Evolutionary conservation across 92 coral and sea anemone genomes (phyloP).

Genomic region (Montipora capitata): DNA sequence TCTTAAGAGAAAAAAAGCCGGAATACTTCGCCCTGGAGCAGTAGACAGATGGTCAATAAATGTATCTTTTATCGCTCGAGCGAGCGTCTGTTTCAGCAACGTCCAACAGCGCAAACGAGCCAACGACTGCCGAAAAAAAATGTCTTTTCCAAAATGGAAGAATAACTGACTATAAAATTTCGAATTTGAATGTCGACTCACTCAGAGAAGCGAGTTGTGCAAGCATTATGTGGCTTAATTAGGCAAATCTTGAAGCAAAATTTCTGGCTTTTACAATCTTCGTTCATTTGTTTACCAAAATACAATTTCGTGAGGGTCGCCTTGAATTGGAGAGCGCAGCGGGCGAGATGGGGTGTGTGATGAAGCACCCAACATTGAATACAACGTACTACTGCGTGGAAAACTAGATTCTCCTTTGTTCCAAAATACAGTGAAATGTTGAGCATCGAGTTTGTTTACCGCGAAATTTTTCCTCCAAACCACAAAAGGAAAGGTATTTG

Average conservation of each 20-base stretch:
- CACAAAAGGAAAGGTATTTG: constrained; percentile 12
- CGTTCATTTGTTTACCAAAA: neutral
- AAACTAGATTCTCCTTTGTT: neutral
- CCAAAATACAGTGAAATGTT: neutral
- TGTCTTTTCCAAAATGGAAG: neutral
- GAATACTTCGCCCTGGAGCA: constrained; percentile 20
- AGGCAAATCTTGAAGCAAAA: no score
- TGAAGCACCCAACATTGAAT: no score
- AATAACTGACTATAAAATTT: neutral
- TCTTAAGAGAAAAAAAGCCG: neutral
- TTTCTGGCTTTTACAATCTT: neutral
- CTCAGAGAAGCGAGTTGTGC: no score
- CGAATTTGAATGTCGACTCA: no score
- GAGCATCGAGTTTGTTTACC: neutral
- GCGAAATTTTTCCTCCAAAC: neutral
- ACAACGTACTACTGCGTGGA: no score
- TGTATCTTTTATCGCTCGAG: neutral
- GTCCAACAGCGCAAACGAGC: neutral
- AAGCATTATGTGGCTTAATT: no score
- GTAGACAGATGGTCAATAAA: constrained; percentile 16
- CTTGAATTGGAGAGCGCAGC: neutral
- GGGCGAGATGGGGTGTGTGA: neutral
- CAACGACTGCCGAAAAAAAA: neutral
- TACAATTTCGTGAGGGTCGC: neutral
- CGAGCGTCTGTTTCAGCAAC: neutral